Conservation (phyloP, 2,888 invertebrate species). For the Tromatobia lineatoria region DNA sequence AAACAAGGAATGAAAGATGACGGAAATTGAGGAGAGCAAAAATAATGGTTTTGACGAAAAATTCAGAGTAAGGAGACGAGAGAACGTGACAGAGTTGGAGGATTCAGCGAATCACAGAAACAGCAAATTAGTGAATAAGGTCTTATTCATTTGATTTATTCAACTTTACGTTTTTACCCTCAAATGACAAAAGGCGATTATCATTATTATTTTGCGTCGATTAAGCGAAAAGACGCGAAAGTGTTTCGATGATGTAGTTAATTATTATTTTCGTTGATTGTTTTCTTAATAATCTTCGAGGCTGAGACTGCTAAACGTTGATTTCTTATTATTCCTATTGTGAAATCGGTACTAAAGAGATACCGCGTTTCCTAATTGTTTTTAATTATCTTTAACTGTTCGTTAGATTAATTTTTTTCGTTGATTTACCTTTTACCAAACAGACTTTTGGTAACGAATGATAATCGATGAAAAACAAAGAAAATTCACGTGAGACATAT, state of each 20-base stretch:
- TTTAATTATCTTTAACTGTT: conserved; percentile 13
- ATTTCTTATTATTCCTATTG: conserved; percentile 57
- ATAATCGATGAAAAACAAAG: conserved; percentile 68
- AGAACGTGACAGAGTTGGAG: conserved; percentile 36
- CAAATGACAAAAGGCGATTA: conserved; percentile 60
- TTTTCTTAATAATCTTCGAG: conserved; percentile 48
- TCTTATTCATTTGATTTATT: conserved; percentile 47
- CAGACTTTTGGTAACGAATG: conserved; percentile 62
- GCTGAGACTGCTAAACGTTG: conserved; percentile 61
- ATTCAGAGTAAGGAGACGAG: conserved; percentile 52
- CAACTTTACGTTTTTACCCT: conserved; percentile 30
- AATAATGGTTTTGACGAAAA: conserved; percentile 67
- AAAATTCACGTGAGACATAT: conserved; percentile 38
- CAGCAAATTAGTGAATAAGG: conserved; percentile 65
- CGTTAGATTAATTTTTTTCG: conserved; percentile 25
- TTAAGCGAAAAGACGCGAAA: conserved; percentile 34
- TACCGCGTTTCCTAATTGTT: conserved; percentile 24
- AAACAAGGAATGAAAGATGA: conserved; percentile 58
- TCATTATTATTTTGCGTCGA: conserved; percentile 61
- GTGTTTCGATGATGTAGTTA: conserved; percentile 49
- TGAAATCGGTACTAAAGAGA: conserved; percentile 25
- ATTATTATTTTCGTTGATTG: conserved; percentile 22
- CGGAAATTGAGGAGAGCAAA: conserved; percentile 62
- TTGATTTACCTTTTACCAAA: conserved; percentile 50
- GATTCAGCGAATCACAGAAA: conserved; percentile 71